A percentile compares a stretch with the other conserved stretches of the same genome.
phyloP scores from a whole-genome alignment of 2,113 vertebrate species.

The Gambusia holbrooki region DNA sequence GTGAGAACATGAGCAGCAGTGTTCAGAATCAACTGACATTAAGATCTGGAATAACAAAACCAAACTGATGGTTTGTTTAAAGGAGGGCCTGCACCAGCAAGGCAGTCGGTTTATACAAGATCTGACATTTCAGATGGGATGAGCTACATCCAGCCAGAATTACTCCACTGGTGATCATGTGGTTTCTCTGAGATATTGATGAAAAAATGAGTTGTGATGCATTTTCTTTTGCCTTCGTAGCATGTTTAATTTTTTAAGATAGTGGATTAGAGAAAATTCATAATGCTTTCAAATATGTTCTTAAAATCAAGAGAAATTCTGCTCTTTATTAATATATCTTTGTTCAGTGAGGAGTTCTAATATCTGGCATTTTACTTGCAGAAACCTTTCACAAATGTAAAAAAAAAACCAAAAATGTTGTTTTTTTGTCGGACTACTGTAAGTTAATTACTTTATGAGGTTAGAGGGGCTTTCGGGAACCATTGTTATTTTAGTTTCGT shows the following conservation, averaged over 20 bases:
- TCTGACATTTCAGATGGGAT: neutral
- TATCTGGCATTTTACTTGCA: neutral
- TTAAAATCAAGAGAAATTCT: too few relatives aligned
- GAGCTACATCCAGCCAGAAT: too few relatives aligned
- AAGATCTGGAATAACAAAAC: neutral
- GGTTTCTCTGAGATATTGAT: neutral
- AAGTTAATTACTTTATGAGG: neutral
- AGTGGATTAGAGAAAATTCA: too few relatives aligned
- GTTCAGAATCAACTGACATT: neutral
- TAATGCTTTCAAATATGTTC: too few relatives aligned
- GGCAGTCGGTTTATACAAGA: neutral
- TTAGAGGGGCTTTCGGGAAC: neutral
- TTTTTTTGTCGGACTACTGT: neutral
- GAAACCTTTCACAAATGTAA: neutral
- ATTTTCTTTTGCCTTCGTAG: neutral
- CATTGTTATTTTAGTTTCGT: neutral
- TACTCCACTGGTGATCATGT: too few relatives aligned
- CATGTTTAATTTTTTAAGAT: too few relatives aligned
- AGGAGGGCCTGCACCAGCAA: neutral
- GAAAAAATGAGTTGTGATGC: neutral
- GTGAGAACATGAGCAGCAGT: too few relatives aligned
- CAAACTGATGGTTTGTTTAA: neutral
- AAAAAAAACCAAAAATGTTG: neutral
- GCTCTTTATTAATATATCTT: too few relatives aligned
- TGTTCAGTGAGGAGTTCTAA: neutral